Evolutionary conservation across 2,113 vertebrate genomes (phyloP), one percentile per base, ranked within the genome.

Genomic region (Osmerus mordax): DNA sequence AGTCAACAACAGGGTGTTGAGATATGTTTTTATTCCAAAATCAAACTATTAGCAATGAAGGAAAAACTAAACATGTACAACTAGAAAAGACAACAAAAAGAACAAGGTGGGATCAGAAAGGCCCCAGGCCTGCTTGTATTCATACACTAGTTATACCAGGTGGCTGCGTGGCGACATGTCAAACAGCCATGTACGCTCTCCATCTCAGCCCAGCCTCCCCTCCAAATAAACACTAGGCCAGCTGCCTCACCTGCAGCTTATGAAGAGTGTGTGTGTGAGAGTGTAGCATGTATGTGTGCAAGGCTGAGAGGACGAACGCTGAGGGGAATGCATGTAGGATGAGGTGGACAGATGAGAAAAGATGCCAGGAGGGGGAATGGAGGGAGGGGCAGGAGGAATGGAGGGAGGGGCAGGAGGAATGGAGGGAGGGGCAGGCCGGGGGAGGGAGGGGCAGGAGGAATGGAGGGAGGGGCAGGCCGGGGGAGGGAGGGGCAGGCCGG

Each of bases 1-100:
- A 28, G 14, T 71, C 58, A 77, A 73, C 76, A 68, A 63, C 47
- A 21, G 64, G 75, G 73, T 72, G 65, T 73, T 56, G 61, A 68
- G 80, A 61, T 74, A 83, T 85, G 75, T 78, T 81, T 70, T n/a
- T 5, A 68, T 68, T 69, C 71, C 75, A 80, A 74, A 82, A 82
- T 73, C 87, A 86, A 90, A 77, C 54, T 8, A 81, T 64, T 72
- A 60, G 70, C 77, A 80, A 83, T 84, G 77, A 70, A 81, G 41
- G 41, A 47, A 47, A 47, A 7, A 47, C 41, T 47, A 86, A 88
- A 84, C 84, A 88, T 83, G 67, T 85, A 89, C 79, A 87, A 63
- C 86, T 89, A 89, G 65, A 79, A 65, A 73, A 60, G 69, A 78
- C 76, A 82, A 86, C 81, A 86, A 83, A 73, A 78, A 54, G 70